These are phyloP conservation scores for Chelmon rostratus DNA, from an alignment of 2,797 vertebrate species.

Conservation along the genomic window DNA sequence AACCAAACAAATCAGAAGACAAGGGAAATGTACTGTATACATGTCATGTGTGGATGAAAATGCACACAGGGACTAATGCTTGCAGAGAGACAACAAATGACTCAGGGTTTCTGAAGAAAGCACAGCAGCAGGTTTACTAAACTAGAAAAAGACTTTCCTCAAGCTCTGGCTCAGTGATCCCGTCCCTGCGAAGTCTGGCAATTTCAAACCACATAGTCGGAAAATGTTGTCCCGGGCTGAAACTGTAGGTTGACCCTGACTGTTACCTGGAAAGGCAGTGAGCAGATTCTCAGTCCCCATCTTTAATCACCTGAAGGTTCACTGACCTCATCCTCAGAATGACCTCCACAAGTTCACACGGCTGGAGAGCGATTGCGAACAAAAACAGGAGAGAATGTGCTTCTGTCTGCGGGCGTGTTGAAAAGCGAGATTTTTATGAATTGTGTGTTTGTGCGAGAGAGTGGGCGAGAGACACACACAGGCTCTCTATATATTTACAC, in stretches of 20 bases:
- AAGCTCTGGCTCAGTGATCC: background rate
- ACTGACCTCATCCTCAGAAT: background rate
- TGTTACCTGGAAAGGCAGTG: background rate
- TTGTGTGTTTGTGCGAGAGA: slow-evolving; percentile 37
- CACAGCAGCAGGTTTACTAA: background rate
- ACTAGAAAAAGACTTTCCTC: background rate
- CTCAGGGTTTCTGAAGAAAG: slow-evolving; percentile 1
- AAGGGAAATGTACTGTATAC: background rate
- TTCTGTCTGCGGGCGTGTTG: slow-evolving; percentile 16
- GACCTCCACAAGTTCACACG: slow-evolving; percentile 5
- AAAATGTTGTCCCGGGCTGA: background rate
- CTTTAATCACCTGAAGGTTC: slow-evolving; percentile 15
- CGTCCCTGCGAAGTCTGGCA: background rate
- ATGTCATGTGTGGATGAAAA: background rate
- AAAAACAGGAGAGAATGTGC: background rate
- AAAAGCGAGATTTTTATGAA: slow-evolving; percentile 33
- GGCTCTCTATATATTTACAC: slow-evolving; percentile 60
- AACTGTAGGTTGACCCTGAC: background rate
- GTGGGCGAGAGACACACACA: slow-evolving; percentile 46
- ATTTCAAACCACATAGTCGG: background rate
- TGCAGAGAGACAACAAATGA: background rate
- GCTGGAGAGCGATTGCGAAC: background rate
- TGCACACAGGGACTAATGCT: background rate
- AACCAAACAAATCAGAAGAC: background rate
- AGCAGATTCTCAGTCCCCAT: slow-evolving; percentile 26